These are phyloP conservation scores for Babylonia areolata DNA, from an alignment of 1,140 invertebrate genomes.

Conservation along the genomic window DNA sequence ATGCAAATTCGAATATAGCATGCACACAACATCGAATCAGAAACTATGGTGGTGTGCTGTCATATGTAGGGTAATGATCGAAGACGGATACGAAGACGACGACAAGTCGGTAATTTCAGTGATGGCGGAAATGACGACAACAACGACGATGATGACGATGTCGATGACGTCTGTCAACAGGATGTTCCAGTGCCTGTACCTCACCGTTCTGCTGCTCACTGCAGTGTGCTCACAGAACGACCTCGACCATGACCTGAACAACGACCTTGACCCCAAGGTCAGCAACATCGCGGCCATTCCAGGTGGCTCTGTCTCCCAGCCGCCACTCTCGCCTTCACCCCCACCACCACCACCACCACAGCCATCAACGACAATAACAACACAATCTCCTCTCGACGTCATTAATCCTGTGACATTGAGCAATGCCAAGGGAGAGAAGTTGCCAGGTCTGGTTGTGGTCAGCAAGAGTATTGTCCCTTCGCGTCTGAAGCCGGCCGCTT, in stretches of 20 bases:
- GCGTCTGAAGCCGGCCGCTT: not conserved
- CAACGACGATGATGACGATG: not conserved
- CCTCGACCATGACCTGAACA: not conserved
- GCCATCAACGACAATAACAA: not conserved
- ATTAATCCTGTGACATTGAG: no score
- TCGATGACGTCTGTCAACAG: not conserved
- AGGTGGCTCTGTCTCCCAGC: not conserved
- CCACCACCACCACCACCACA: not conserved
- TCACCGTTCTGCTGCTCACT: not conserved
- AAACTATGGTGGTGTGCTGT: no score
- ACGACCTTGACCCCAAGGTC: not conserved
- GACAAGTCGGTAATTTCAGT: not conserved
- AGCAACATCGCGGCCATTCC: not conserved
- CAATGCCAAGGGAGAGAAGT: not conserved
- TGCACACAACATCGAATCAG: no score
- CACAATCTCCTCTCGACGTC: not conserved
- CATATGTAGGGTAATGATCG: no score
- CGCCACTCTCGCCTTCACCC: not conserved
- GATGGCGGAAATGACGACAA: not conserved
- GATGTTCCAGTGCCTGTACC: not conserved
- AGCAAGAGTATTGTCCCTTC: not conserved
- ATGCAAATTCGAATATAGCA: no score
- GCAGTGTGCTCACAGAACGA: not conserved
- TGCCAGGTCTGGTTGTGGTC: not conserved
- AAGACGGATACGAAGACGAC: not conserved